Conservation (phyloP, 2,797 vertebrate species). For the Eulemur coronatus region DNA sequence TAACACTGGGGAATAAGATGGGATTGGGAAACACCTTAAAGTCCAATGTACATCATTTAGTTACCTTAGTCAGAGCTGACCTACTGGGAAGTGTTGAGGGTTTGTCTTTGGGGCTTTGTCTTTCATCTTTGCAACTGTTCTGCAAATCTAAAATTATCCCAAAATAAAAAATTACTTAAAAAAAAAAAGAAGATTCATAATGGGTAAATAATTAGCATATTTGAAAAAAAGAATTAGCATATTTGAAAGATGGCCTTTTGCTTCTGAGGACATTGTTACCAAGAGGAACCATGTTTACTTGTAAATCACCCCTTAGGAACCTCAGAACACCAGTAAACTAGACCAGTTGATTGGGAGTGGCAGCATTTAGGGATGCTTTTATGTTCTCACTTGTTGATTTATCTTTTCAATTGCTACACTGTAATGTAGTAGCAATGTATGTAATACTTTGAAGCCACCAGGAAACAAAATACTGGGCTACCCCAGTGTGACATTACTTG, state of each 20-base stretch:
- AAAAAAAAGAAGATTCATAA: not conserved
- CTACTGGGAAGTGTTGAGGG: not conserved
- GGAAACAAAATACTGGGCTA: slow-evolving; percentile 7
- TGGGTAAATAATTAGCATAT: not conserved
- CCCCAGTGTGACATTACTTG: not conserved
- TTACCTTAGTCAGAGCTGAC: not conserved
- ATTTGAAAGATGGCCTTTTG: not conserved
- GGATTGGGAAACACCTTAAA: not conserved
- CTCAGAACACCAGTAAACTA: not conserved
- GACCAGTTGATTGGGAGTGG: not conserved
- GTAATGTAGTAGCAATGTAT: not conserved
- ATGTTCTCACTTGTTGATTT: not conserved
- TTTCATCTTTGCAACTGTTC: not conserved
- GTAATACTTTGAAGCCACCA: slow-evolving; percentile 45
- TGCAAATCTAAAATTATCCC: not conserved
- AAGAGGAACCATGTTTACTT: not conserved
- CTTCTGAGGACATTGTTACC: not conserved
- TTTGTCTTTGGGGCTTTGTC: not conserved
- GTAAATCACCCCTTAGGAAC: not conserved
- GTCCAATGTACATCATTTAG: not conserved
- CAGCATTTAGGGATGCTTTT: not conserved
- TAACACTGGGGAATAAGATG: not conserved
- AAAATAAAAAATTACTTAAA: not conserved
- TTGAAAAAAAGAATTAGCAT: not conserved
- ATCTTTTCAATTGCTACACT: not conserved